Percentiles rank a stretch among this genome's conserved stretches.
phyloP scores from a whole-genome alignment of 1,140 invertebrate species.

The Panulirus ornatus region DNA sequence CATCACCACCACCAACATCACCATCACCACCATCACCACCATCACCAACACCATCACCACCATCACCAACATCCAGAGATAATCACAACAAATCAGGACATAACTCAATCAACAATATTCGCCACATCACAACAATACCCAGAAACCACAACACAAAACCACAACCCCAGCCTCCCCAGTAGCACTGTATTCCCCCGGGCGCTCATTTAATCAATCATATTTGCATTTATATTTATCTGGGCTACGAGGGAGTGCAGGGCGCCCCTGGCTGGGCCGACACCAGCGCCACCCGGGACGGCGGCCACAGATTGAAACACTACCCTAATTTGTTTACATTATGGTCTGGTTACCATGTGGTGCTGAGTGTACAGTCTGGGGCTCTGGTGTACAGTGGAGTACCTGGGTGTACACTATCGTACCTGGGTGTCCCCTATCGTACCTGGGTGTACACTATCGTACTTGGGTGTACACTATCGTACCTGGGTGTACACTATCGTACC shows the following conservation, averaged over 20 bases:
- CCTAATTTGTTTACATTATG: conserved; percentile 57
- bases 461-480: no score
- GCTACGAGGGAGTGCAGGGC: neutral
- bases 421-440: no score
- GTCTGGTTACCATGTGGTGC: neutral
- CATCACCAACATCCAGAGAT: neutral
- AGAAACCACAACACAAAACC: conserved; percentile 2
- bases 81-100: no score
- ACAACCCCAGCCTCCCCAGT: neutral
- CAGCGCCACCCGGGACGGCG: neutral
- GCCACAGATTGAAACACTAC: conserved; percentile 58
- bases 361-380: no score
- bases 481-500: no score
- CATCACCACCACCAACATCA: neutral
- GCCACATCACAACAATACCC: neutral
- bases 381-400: no score
- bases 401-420: no score
- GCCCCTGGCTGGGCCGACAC: neutral
- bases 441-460: no score
- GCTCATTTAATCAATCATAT: conserved; percentile 70
- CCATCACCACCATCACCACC: neutral
- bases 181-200: conserved; percentile 30
- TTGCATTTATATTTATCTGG: conserved; percentile 71
- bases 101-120: no score
- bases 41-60: neutral